Evolutionary conservation across 2,113 vertebrate genomes (phyloP), one percentile per base, ranked within the genome.

Genomic region (Porphyrio hochstetteri): DNA sequence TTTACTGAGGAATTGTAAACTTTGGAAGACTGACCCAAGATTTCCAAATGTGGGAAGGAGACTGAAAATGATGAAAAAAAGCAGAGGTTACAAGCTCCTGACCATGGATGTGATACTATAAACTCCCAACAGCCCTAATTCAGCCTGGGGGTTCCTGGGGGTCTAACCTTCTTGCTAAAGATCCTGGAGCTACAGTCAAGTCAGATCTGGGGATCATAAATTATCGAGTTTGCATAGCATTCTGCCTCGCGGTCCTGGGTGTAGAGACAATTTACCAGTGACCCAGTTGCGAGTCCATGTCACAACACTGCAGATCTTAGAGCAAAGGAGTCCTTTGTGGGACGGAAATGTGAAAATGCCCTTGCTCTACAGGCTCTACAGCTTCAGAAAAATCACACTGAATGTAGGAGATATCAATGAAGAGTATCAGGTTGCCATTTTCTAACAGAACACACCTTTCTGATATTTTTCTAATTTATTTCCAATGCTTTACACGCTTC

Each of bases 231-330:
- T 83, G 17, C 21, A 57, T 59, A 0, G 0, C 5, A 17, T 40
- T 18, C 15, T 91, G 79, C 50, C 88, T 90, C 4, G 3, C 86
- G 57, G 48, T 82, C 53, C 50, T 90, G 71, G 11, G 13, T 35
- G 17, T 25, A 88, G 50, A 60, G 25, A 74, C 33, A 20, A 79
- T 91, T 94, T 78, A 69, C 23, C 71, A 77, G 46, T 80, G 59
- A 94, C 90, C 77, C 65, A 81, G 55, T 35, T 90, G 79, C 63
- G 83, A 72, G 75, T 59, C 71, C 36, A 9, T 56, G 42, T 85
- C 75, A 76, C 42, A 93, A 7, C 24, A 48, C 33, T 86, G 40
- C 44, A 86, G 57, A 92, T 90, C 57, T 76, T 31, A 31, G 31
- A 88, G 50, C 0, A 2, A 63, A 82, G 14, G 15, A 77, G 21